Evolutionary conservation across 1,140 invertebrate genomes (phyloP).

Genomic region (Panagrolaimus sp.): DNA sequence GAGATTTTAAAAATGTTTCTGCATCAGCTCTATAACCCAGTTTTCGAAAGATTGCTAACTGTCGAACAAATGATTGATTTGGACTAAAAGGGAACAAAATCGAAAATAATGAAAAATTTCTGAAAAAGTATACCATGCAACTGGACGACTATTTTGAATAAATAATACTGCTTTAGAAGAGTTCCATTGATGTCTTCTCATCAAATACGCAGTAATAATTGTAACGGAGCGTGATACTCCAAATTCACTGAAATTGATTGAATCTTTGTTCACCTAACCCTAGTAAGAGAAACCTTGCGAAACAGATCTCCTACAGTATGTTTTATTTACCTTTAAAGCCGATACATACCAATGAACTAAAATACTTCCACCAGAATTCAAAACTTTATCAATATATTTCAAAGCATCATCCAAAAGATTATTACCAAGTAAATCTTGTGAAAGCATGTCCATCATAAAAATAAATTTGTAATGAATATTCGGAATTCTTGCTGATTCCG

Average conservation of each 20-base stretch:
- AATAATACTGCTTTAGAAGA: slow-evolving; percentile 37
- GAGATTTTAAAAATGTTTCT: slow-evolving; percentile 25
- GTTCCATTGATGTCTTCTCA: slow-evolving; percentile 38
- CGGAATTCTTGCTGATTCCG: slow-evolving; percentile 15
- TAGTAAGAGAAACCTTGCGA: too few relatives aligned
- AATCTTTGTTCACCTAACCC: too few relatives aligned
- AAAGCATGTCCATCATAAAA: slow-evolving; percentile 37
- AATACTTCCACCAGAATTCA: slow-evolving; percentile 41
- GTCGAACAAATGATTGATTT: slow-evolving; percentile 35
- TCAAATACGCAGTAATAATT: slow-evolving; percentile 48
- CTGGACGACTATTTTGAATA: slow-evolving; percentile 41
- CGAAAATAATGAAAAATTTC: neutral
- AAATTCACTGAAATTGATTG: slow-evolving; percentile 37
- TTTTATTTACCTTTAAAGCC: too few relatives aligned
- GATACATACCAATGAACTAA: slow-evolving; percentile 49
- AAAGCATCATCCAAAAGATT: slow-evolving; percentile 44
- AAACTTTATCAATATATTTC: slow-evolving; percentile 33
- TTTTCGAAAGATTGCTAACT: slow-evolving; percentile 36
- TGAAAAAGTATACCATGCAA: slow-evolving; percentile 14
- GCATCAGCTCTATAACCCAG: slow-evolving; percentile 38
- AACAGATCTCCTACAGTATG: neutral
- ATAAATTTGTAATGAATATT: slow-evolving; percentile 42
- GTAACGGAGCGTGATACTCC: slow-evolving; percentile 46
- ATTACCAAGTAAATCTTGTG: slow-evolving; percentile 39
- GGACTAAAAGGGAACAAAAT: slow-evolving; percentile 23